phyloP scores from a whole-genome alignment of 2,888 invertebrate genomes.

The Ecliptopera silaceata region DNA sequence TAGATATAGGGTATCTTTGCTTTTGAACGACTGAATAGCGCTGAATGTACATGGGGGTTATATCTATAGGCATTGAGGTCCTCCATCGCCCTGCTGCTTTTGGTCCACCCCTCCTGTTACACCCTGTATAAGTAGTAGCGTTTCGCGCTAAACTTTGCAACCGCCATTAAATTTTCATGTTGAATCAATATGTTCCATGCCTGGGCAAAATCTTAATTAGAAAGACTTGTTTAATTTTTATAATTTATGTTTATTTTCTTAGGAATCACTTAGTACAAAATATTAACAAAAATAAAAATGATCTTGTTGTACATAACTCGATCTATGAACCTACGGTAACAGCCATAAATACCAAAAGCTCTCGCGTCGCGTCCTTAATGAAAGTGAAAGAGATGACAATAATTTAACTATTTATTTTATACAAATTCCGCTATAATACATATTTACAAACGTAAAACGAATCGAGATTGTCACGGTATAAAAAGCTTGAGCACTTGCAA shows the following conservation, averaged over 20 bases:
- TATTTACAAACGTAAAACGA: slow-evolving; percentile 82
- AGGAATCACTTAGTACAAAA: slow-evolving; percentile 38
- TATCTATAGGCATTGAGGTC: too few relatives aligned
- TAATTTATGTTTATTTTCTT: slow-evolving; percentile 37
- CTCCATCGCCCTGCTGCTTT: too few relatives aligned
- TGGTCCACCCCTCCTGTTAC: too few relatives aligned
- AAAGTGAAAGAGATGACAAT: slow-evolving; percentile 50
- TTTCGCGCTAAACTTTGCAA: too few relatives aligned
- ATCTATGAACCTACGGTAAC: slow-evolving; percentile 26
- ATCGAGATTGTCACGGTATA: slow-evolving; percentile 74
- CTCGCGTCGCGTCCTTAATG: slow-evolving; percentile 17
- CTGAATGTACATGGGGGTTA: too few relatives aligned
- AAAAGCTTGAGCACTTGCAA: slow-evolving; percentile 72
- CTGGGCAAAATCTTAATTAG: too few relatives aligned
- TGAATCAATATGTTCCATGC: too few relatives aligned
- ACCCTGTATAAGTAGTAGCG: too few relatives aligned
- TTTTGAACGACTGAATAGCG: too few relatives aligned
- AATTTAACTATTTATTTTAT: slow-evolving; percentile 76
- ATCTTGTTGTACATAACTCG: slow-evolving; percentile 26
- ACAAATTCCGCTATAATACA: slow-evolving; percentile 82
- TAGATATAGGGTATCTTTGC: too few relatives aligned
- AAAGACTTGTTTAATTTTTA: too few relatives aligned
- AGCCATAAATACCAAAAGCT: slow-evolving; percentile 35
- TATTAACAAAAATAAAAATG: slow-evolving; percentile 35
- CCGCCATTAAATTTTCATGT: too few relatives aligned